Base-by-base conservation (phyloP, 2,888 invertebrate genomes). In the Branchipolynoe longqiensis region DNA sequence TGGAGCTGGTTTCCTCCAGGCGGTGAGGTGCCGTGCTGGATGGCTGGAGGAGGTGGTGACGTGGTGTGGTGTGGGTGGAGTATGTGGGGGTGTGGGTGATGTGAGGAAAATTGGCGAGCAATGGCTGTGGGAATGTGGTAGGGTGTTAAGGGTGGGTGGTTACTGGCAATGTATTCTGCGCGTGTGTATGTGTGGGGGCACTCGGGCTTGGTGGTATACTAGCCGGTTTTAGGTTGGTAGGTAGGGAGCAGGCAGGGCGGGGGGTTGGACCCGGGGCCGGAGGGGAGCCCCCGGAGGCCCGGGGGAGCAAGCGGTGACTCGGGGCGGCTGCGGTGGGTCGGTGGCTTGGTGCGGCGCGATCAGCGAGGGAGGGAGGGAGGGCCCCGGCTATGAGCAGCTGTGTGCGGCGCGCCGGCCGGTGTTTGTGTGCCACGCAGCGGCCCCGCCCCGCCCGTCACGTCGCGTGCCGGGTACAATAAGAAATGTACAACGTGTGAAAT, bases 401-500 rank as follows among this genome's bases (percentile, higher is more conserved):
- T n/a, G n/a, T n/a, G n/a, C n/a, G n/a, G n/a, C n/a, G n/a, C n/a
- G n/a, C n/a, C n/a, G n/a, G n/a, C n/a, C n/a, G n/a, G n/a, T n/a
- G n/a, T n/a, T n/a, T n/a, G n/a, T n/a, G n/a, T n/a, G n/a, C n/a
- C n/a, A n/a, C n/a, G n/a, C n/a, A n/a, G n/a, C n/a, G n/a, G n/a
- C n/a, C n/a, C n/a, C n/a, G n/a, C n/a, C n/a, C n/a, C n/a, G n/a
- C n/a, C 25, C 62, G 62, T 62, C 28, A 31, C 62, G 62, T 62
- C 28, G 31, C n/a, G 69, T 38, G 36, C 36, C 69, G 69, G 69
- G 33, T 69, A 69, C 69, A 69, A 69, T 69, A 69, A 69, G 69
- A 69, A 69, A 69, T 69, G 69, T 69, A 69, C 69, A 69, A 69
- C 69, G 69, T 69, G 69, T 69, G 69, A n/a, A n/a, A 69, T 69